Evolutionary conservation across 1,140 invertebrate species (phyloP).

Genomic region (Zaprionus capensis): DNA sequence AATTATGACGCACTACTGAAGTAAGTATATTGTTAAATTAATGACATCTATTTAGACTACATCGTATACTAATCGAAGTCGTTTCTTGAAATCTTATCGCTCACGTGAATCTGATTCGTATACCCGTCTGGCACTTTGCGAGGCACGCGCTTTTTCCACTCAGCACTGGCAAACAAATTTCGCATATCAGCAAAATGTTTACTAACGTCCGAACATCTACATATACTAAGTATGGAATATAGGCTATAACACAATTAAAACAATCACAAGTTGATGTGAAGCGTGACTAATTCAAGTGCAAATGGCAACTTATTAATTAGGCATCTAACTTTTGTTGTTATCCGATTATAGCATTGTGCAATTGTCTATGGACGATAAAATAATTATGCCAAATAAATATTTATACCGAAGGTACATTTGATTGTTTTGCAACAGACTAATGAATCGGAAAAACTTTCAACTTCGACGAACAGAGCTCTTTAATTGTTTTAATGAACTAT

Average conservation of each 20-base stretch:
- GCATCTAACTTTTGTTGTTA: neutral
- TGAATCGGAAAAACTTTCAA: neutral
- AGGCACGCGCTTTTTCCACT: conserved; percentile 17
- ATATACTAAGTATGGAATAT: conserved; percentile 16
- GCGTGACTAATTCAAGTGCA: conserved; percentile 72
- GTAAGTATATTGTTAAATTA: conserved; percentile 45
- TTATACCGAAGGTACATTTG: neutral
- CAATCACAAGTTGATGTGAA: conserved; percentile 43
- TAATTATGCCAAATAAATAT: conserved; percentile 2
- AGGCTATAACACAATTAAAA: neutral
- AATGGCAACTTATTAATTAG: conserved; percentile 50
- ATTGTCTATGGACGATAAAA: too few relatives aligned
- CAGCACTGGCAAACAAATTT: neutral
- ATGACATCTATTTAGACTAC: neutral
- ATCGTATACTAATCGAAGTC: conserved; percentile 7
- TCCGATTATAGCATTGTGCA: neutral
- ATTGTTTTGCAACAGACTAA: neutral
- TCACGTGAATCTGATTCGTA: conserved; percentile 24
- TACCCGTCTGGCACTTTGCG: conserved; percentile 8
- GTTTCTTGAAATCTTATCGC: conserved; percentile 21
- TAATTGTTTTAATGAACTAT: neutral
- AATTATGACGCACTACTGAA: conserved; percentile 54
- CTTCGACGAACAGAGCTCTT: neutral
- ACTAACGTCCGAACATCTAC: conserved; percentile 23
- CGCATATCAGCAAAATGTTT: conserved; percentile 27